phyloP scores from a whole-genome alignment of 2,888 invertebrate species.

The Rotaria socialis region DNA sequence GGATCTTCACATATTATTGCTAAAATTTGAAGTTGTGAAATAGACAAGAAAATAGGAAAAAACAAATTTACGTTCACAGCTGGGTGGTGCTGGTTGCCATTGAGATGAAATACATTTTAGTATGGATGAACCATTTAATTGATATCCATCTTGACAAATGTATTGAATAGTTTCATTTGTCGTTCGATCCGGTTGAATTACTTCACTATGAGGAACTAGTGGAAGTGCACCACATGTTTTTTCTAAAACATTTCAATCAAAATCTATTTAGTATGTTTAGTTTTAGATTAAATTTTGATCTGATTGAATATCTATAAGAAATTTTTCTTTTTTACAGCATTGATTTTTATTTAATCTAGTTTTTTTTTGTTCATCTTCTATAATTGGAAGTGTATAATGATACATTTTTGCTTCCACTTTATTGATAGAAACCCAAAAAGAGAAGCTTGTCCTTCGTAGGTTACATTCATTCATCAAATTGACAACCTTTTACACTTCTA shows the following conservation, averaged over 20 bases:
- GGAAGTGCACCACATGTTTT: slow-evolving; percentile 18
- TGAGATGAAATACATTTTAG: background rate
- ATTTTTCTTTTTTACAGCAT: too few relatives aligned
- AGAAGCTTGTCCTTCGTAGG: too few relatives aligned
- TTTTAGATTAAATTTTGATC: too few relatives aligned
- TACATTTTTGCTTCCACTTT: too few relatives aligned
- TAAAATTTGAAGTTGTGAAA: background rate
- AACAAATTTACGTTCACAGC: background rate
- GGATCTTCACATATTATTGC: background rate
- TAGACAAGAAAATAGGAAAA: background rate
- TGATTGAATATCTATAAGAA: too few relatives aligned
- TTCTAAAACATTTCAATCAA: background rate
- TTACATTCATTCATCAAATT: too few relatives aligned
- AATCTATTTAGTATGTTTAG: too few relatives aligned
- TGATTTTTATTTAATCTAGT: too few relatives aligned
- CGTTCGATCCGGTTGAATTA: slow-evolving; percentile 10
- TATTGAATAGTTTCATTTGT: slow-evolving; percentile 33
- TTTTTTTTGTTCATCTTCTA: too few relatives aligned
- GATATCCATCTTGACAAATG: slow-evolving; percentile 23
- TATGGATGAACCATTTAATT: background rate
- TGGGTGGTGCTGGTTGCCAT: slow-evolving; percentile 1
- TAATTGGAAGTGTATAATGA: too few relatives aligned
- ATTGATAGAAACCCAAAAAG: too few relatives aligned
- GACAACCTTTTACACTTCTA: too few relatives aligned
- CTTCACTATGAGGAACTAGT: background rate